phyloP scores from a whole-genome alignment of 1,140 invertebrate species.

The Hycleus phaleratus region DNA sequence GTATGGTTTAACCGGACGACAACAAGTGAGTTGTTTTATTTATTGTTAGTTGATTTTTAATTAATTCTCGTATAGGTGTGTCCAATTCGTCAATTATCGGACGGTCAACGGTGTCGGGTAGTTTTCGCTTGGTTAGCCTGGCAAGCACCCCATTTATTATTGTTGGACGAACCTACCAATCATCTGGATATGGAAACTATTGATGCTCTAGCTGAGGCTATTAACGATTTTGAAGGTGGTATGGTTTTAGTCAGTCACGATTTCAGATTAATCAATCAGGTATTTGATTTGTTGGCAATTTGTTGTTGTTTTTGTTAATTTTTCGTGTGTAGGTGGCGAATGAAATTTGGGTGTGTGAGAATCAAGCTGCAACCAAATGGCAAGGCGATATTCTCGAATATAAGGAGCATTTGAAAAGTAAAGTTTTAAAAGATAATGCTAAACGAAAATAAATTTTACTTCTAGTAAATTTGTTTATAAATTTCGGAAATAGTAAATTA shows the following conservation, averaged over 20 bases:
- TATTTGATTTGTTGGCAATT: slow-evolving; percentile 37
- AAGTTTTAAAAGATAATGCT: slow-evolving; percentile 62
- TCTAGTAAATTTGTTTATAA: background rate
- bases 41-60: slow-evolving; percentile 2
- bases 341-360: slow-evolving; percentile 99
- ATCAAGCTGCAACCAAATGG: slow-evolving; percentile 95
- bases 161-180: slow-evolving; percentile 98
- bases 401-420: slow-evolving; percentile 87
- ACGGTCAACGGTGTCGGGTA: slow-evolving; percentile 96
- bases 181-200: slow-evolving; percentile 99
- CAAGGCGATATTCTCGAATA: slow-evolving; percentile 91
- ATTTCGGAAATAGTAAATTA: slow-evolving; percentile 8
- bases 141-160: slow-evolving; percentile 88
- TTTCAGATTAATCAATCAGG: slow-evolving; percentile 97
- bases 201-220: slow-evolving; percentile 94
- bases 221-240: slow-evolving; percentile 96
- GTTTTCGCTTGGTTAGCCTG: slow-evolving; percentile 97
- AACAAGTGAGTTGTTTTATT: slow-evolving; percentile 61
- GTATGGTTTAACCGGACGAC: slow-evolving; percentile 89
- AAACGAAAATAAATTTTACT: slow-evolving; percentile 25
- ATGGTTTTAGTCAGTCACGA: slow-evolving; percentile 97
- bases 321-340: slow-evolving; percentile 77
- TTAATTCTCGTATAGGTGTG: slow-evolving; percentile 51
- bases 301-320: background rate
- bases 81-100: slow-evolving; percentile 94